phyloP scores from a whole-genome alignment of 2,797 vertebrate species.

The Sphaeramia orbicularis region DNA sequence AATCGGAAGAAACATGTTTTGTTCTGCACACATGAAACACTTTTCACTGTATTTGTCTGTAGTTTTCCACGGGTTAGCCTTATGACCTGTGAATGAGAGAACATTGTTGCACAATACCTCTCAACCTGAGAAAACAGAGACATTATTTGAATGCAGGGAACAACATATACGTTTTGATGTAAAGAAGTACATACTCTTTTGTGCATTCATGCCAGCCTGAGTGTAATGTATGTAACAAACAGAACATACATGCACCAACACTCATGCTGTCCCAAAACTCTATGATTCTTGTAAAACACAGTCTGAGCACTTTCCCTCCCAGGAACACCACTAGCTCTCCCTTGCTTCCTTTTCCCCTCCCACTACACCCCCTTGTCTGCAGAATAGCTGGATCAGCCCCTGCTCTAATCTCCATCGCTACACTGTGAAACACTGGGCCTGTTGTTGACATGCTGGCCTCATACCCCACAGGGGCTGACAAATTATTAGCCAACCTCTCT shows the following conservation, averaged over 20 bases:
- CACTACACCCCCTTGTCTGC: slow-evolving; percentile 20
- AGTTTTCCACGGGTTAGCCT: slow-evolving; percentile 48
- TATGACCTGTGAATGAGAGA: slow-evolving; percentile 56
- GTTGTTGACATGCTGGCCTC: slow-evolving; percentile 83
- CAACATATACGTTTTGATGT: slow-evolving; percentile 10
- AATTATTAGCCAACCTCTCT: slow-evolving; percentile 83
- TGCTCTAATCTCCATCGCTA: slow-evolving; percentile 80
- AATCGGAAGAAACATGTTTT: slow-evolving; percentile 44
- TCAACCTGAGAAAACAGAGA: slow-evolving; percentile 44
- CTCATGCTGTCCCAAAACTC: slow-evolving; percentile 32
- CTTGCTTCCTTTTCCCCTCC: slow-evolving; percentile 38
- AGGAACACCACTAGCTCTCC: slow-evolving; percentile 52
- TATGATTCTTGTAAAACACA: slow-evolving; percentile 60
- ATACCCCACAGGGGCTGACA: slow-evolving; percentile 83
- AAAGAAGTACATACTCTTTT: slow-evolving; percentile 31
- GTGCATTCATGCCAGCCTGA: slow-evolving; percentile 26
- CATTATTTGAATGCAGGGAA: slow-evolving; percentile 43
- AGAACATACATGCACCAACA: slow-evolving; percentile 27
- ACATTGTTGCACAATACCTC: slow-evolving; percentile 68
- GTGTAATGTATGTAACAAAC: slow-evolving; percentile 7
- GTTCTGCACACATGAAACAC: slow-evolving; percentile 20
- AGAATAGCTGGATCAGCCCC: slow-evolving; percentile 71
- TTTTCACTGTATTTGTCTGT: slow-evolving; percentile 32
- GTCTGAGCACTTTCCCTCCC: slow-evolving; percentile 39
- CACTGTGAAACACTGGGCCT: slow-evolving; percentile 81